These are phyloP conservation scores for Coregonus clupeaformis DNA, from an alignment of 2,113 vertebrate species.

Conservation along the genomic window DNA sequence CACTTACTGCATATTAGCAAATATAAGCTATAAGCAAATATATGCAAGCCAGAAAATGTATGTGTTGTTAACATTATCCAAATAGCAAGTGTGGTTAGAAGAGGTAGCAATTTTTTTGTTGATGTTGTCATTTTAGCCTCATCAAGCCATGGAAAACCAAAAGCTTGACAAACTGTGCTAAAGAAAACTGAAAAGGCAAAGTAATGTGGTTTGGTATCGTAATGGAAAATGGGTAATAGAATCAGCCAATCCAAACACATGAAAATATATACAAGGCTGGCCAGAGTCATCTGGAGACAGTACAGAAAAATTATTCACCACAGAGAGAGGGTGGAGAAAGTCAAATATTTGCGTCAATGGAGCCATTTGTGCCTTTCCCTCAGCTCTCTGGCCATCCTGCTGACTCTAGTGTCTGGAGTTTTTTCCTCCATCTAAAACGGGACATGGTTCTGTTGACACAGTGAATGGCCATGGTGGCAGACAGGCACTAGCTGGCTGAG, in stretches of 20 bases:
- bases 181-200: not conserved
- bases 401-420: slow-evolving; percentile 30
- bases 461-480: not conserved
- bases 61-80: slow-evolving; percentile 32
- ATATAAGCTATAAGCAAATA: not conserved
- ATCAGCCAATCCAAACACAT: slow-evolving; percentile 32
- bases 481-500: not conserved
- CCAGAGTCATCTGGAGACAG: too few relatives aligned
- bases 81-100: slow-evolving; percentile 48
- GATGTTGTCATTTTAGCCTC: slow-evolving; percentile 2
- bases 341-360: slow-evolving; percentile 48
- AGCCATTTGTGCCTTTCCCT: slow-evolving; percentile 30
- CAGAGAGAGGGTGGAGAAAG: slow-evolving; percentile 47
- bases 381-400: slow-evolving; percentile 23
- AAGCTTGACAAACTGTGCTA: slow-evolving; percentile 43
- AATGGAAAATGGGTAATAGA: slow-evolving; percentile 32
- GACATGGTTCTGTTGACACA: not conserved
- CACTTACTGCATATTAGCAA: not conserved
- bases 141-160: slow-evolving; percentile 23
- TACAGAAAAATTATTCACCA: slow-evolving; percentile 32
- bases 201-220: slow-evolving; percentile 13
- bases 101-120: slow-evolving; percentile 41
- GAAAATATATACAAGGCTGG: slow-evolving; percentile 25
- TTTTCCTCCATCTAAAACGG: slow-evolving; percentile 28
- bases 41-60: slow-evolving; percentile 7